phyloP scores from a whole-genome alignment of 1,140 invertebrate species.

The Atta texana region DNA sequence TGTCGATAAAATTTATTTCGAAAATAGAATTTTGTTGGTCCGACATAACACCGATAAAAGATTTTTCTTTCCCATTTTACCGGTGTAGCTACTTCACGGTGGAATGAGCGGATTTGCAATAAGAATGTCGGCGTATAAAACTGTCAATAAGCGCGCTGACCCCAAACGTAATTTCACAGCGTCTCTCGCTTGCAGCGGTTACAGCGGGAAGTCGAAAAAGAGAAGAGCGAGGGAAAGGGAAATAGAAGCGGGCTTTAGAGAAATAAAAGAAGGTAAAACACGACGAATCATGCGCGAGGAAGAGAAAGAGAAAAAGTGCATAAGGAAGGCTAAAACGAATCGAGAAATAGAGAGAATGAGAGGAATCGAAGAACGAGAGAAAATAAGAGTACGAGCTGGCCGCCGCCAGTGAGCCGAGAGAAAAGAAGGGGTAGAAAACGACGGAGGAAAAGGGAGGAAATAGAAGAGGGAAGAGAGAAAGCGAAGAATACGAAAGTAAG shows the following conservation, averaged over 20 bases:
- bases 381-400: constrained; percentile 53
- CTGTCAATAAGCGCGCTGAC: constrained; percentile 81
- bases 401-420: constrained; percentile 10
- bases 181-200: constrained; percentile 67
- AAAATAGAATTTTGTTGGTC: constrained; percentile 41
- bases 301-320: constrained; percentile 39
- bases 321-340: constrained; percentile 62
- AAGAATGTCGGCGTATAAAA: constrained; percentile 79
- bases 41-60: constrained; percentile 38
- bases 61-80: constrained; percentile 45
- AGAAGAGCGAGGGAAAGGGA: constrained; percentile 35
- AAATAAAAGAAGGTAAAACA: constrained; percentile 43
- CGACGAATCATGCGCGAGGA: constrained; percentile 24
- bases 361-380: constrained; percentile 64
- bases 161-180: constrained; percentile 77
- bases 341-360: constrained; percentile 61
- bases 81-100: constrained; percentile 52
- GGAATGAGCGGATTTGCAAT: constrained; percentile 77
- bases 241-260: constrained; percentile 15
- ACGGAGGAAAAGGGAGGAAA: constrained; percentile 55
- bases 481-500: constrained; percentile 74
- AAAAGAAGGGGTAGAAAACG: constrained; percentile 16
- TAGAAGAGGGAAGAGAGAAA: constrained; percentile 47
- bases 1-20: constrained; percentile 45
- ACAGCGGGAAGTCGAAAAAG: constrained; percentile 37